Evolutionary conservation across 35 echinoderm and acorn worm species (phyloP), one percentile per base, ranked within the genome.

Genomic region (Eucidaris tribuloides): DNA sequence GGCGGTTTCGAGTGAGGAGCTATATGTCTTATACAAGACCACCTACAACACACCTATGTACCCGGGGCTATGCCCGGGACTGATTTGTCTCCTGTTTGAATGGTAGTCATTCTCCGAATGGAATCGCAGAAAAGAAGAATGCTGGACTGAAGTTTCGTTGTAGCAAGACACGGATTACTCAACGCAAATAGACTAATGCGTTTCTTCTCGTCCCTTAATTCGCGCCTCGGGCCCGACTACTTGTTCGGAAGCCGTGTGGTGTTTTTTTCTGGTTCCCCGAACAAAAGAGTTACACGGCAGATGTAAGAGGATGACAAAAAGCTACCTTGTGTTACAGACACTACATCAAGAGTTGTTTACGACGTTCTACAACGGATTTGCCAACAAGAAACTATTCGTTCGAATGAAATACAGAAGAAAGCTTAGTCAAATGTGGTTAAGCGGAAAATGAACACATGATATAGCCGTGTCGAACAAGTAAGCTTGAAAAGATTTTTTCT

Each of bases 391-490:
- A 74, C 38, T 44, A 38, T 27, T 24, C 24, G 34, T 42, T 25
- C 22, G 5, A 74, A 22, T 42, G 37, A 74, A 44, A 74, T 44
- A 74, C 40, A 68, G 35, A 30, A 20, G 3, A 36, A 18, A 20
- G 68, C 68, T 74, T 74, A 74, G 68, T 74, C 68, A 74, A 74
- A 74, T 74, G 68, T 40, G 41, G 68, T 41, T 74, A 74, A 74
- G 68, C 68, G 68, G 38, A 74, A 74, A 74, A 74, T 74, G 68
- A 41, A 74, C 68, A 74, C 68, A 74, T 44, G 68, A 41, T 44
- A 74, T 32, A 38, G 68, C 24, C n/a, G 40, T 44, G 38, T 41
- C 27, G 34, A 74, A 43, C 3, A 44, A 74, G 68, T 24, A 43
- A 74, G 68, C 41, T 35, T 25, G 41, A 44, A 40, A 74, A n/a